Conservation (phyloP, 2,797 vertebrate species). For the Pterois miles region DNA sequence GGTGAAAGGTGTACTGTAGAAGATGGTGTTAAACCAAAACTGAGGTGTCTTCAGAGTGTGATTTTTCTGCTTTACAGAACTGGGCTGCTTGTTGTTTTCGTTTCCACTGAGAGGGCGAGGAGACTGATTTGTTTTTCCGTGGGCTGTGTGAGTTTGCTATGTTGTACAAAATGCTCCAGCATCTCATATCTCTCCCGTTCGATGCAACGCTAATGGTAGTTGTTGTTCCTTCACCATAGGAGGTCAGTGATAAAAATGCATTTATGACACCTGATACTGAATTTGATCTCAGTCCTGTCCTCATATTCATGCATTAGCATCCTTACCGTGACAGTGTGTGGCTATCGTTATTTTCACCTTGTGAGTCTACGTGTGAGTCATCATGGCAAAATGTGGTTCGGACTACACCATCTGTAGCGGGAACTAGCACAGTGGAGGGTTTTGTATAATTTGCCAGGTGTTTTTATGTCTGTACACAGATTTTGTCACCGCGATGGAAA, state of each 20-base stretch:
- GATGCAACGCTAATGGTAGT: not conserved
- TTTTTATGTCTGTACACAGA: not conserved
- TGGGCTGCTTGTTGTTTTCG: not conserved
- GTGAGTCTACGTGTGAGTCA: not conserved
- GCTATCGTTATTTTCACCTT: not conserved
- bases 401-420: not conserved
- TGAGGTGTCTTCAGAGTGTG: not conserved
- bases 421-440: not conserved
- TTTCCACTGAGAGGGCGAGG: not conserved
- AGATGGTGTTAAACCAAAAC: slow-evolving; percentile 10
- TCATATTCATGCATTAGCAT: not conserved
- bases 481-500: not conserved
- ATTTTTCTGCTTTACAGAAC: slow-evolving; percentile 5
- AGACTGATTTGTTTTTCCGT: slow-evolving; percentile 17
- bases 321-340: not conserved
- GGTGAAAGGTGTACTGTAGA: slow-evolving; percentile 20
- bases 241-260: slow-evolving; percentile 1
- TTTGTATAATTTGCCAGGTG: not conserved
- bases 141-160: not conserved
- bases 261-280: slow-evolving; percentile 7
- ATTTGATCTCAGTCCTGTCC: slow-evolving; percentile 11
- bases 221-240: not conserved
- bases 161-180: slow-evolving; percentile 29
- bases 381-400: not conserved
- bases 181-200: not conserved